Evolutionary conservation across 2,797 vertebrate genomes (phyloP).

Genomic region (Limosa lapponica): DNA sequence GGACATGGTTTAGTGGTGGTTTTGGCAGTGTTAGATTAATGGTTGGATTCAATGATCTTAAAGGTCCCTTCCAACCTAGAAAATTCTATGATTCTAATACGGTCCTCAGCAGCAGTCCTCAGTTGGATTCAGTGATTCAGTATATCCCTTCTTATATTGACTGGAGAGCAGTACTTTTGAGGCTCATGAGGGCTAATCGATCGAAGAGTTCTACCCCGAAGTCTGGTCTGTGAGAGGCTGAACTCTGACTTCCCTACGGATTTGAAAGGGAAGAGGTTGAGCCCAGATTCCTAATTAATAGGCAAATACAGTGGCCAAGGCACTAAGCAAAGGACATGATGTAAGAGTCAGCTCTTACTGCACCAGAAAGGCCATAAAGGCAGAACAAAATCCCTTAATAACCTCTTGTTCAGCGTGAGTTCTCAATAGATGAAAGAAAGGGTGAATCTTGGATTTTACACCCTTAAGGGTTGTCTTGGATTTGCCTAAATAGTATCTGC

Average conservation of each 20-base stretch:
- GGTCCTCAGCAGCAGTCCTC: neutral
- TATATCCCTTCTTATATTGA: neutral
- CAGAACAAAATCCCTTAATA: neutral
- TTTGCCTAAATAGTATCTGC: neutral
- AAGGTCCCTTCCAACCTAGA: neutral
- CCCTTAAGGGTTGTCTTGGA: neutral
- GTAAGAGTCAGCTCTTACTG: neutral
- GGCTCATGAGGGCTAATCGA: neutral
- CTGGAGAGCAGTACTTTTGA: neutral
- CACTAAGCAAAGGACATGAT: neutral
- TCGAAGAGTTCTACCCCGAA: neutral
- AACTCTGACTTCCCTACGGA: neutral
- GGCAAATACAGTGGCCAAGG: neutral
- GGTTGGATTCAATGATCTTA: neutral
- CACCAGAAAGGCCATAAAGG: neutral
- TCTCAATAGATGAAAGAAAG: neutral
- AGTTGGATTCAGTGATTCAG: neutral
- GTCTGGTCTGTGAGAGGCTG: neutral
- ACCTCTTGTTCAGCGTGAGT: neutral
- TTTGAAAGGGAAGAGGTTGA: neutral
- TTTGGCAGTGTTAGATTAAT: neutral
- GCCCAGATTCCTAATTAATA: neutral
- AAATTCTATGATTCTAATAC: neutral
- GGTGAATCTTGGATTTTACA: neutral
- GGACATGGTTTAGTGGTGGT: neutral